phyloP scores from a whole-genome alignment of 2,797 vertebrate genomes.

The Cygnus olor region DNA sequence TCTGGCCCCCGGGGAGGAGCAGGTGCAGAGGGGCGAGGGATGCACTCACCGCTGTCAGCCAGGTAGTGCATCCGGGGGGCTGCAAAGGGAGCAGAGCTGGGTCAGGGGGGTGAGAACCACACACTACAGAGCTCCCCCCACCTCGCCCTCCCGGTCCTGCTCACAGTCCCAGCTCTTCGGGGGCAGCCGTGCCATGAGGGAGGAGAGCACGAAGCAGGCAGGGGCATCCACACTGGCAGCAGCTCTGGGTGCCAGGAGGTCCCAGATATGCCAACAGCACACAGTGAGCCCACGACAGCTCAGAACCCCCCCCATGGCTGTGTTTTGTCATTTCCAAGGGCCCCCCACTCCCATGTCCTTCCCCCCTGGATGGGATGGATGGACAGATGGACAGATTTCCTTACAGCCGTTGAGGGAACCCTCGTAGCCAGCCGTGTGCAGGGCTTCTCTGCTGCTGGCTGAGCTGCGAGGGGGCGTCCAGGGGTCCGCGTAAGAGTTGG shows the following conservation, averaged over 20 bases:
- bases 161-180: fast-evolving
- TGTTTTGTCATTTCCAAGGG: background rate
- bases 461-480: slow-evolving; percentile 92
- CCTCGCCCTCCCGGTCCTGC: background rate
- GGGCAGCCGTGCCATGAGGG: background rate
- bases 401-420: slow-evolving; percentile 94
- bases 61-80: slow-evolving; percentile 88
- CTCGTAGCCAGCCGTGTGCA: slow-evolving; percentile 86
- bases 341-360: background rate
- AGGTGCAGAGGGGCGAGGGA: background rate
- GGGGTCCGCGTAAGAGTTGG: slow-evolving; percentile 89
- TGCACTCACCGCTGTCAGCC: slow-evolving; percentile 89
- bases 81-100: slow-evolving; percentile 74
- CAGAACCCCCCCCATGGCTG: fast-evolving
- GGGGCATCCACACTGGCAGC: background rate
- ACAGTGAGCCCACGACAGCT: background rate
- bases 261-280: background rate
- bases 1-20: background rate
- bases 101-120: background rate
- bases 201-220: fast-evolving
- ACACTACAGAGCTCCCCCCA: background rate
- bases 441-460: slow-evolving; percentile 90
- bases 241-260: background rate
- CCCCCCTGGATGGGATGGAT: background rate
- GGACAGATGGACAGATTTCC: background rate